Evolutionary conservation across 2,888 invertebrate species (phyloP).

Genomic region (Philaethria dido): DNA sequence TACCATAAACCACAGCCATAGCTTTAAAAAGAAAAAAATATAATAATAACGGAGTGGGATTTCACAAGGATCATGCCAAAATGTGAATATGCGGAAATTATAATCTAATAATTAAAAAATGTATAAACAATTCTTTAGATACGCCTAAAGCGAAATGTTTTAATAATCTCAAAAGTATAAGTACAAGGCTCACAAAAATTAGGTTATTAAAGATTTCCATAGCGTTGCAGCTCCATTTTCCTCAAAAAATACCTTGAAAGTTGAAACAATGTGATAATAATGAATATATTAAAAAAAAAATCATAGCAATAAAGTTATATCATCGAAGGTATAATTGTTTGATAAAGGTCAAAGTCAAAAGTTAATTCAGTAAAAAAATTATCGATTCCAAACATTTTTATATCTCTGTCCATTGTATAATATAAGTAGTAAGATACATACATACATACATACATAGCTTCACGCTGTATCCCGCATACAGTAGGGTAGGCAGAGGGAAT

Average conservation of each 20-base stretch:
- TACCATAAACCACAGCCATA: too few relatives aligned
- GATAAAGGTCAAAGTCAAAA: conserved; percentile 1
- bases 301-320: conserved; percentile 17
- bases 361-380: not conserved
- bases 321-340: not conserved
- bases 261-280: conserved; percentile 6
- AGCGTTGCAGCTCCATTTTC: conserved; percentile 12
- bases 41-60: too few relatives aligned
- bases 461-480: too few relatives aligned
- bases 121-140: not conserved
- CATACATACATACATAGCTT: too few relatives aligned
- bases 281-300: conserved; percentile 18
- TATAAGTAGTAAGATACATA: too few relatives aligned
- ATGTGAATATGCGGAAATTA: too few relatives aligned
- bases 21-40: too few relatives aligned
- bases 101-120: too few relatives aligned
- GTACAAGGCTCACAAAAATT: conserved; percentile 12
- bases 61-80: too few relatives aligned
- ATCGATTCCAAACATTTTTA: not conserved
- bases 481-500: too few relatives aligned
- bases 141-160: not conserved
- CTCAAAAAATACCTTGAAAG: conserved; percentile 21
- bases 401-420: too few relatives aligned
- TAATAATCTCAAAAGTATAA: not conserved
- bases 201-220: conserved; percentile 1